Conservation (phyloP, 53 echinoderm and acorn worm species). For the Stichopus horrens region DNA sequence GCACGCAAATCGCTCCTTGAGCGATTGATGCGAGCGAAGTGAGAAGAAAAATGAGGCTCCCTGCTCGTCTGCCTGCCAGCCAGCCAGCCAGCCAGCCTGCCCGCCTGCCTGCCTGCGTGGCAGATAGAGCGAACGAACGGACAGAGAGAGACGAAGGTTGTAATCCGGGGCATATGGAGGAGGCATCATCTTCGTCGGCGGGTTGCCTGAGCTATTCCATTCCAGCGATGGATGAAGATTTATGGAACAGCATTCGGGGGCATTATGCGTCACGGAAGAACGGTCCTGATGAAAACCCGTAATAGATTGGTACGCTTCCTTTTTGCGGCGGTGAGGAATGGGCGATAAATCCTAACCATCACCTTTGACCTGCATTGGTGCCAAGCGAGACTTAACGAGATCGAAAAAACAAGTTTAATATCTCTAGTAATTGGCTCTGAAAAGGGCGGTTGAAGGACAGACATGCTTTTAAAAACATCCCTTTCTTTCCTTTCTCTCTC, state of each 20-base stretch:
- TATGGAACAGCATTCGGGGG: slow-evolving; percentile 16
- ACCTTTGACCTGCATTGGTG: slow-evolving; percentile 50
- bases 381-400: slow-evolving; percentile 21
- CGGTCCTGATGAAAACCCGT: slow-evolving; percentile 26
- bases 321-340: slow-evolving; percentile 32
- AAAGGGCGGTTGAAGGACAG: slow-evolving; percentile 29
- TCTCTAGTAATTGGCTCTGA: slow-evolving; percentile 39
- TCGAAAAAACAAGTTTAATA: slow-evolving; percentile 50
- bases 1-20: not conserved
- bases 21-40: not conserved
- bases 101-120: too few species aligned
- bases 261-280: slow-evolving; percentile 43
- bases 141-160: not conserved
- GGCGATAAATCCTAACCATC: slow-evolving; percentile 12
- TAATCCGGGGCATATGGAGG: not conserved
- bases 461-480: slow-evolving; percentile 43
- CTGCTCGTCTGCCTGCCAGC: not conserved
- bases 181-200: slow-evolving; percentile 8
- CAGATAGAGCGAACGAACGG: too few species aligned
- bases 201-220: not conserved
- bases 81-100: too few species aligned
- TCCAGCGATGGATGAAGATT: slow-evolving; percentile 27
- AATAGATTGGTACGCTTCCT: slow-evolving; percentile 45
- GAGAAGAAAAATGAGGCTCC: not conserved
- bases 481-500: not conserved